Conservation (phyloP, 2,888 invertebrate species). For the Thysanoteuthis rhombus region DNA sequence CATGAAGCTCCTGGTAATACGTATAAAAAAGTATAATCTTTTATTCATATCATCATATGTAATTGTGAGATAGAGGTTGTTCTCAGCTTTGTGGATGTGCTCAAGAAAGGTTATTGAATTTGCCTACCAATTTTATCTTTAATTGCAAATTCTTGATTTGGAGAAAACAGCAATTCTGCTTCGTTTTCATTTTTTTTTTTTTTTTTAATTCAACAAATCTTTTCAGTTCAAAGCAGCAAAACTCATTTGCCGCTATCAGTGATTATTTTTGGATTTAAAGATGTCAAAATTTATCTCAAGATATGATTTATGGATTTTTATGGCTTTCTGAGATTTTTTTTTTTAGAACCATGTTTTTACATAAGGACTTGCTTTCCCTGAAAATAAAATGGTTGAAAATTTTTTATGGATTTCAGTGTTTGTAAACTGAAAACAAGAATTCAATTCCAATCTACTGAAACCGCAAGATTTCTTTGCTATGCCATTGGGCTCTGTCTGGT, state of each 20-base stretch:
- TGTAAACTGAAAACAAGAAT: too few relatives aligned
- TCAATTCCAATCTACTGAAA: too few relatives aligned
- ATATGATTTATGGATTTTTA: too few relatives aligned
- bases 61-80: too few relatives aligned
- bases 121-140: background rate
- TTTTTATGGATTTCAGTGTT: too few relatives aligned
- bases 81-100: background rate
- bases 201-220: background rate
- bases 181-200: background rate
- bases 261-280: background rate
- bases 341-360: too few relatives aligned
- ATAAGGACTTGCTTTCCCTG: too few relatives aligned
- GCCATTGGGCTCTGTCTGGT: background rate
- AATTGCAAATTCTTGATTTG: background rate
- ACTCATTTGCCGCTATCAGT: background rate
- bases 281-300: background rate
- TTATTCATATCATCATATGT: too few relatives aligned
- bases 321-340: too few relatives aligned
- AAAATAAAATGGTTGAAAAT: too few relatives aligned
- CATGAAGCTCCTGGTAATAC: background rate
- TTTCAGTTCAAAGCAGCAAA: background rate
- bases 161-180: background rate
- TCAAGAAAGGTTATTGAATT: background rate
- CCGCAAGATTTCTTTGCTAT: background rate
- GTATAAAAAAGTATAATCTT: background rate